Evolutionary conservation across 2,888 invertebrate species (phyloP), one percentile per base, ranked within the genome.

Genomic region (Drosophila maculinotata): DNA sequence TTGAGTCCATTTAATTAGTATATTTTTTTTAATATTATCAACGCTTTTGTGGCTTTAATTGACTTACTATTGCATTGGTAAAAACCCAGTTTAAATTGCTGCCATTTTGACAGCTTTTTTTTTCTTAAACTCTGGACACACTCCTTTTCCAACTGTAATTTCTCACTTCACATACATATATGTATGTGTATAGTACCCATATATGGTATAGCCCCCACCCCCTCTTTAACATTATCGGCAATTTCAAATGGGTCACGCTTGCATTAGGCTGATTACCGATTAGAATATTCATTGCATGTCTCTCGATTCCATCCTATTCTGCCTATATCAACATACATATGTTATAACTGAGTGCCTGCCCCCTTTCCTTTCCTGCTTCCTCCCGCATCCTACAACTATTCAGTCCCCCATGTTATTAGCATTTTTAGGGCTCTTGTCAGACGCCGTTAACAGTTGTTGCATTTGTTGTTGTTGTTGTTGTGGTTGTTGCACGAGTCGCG

Each of bases 221-320:
- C 1, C 5, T 2, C 5, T 17, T 17, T 42, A 33, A 12, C 33
- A 31, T 63, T 66, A 76, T 85, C 83, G 86, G 67, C 76, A 82
- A 79, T 80, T 86, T 85, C 67, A 85, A 76, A 73, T 85, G 70
- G 83, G 79, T 76, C 86, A 73, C 60, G 65, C 72, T 42, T 44
- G 23, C 14, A 28, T 17, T n/a, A 26, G 39, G 30, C 58, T 52
- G 30, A 45, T 60, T 63, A 47, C 23, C 33, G 48, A 41, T 69
- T 82, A 25, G 49, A 62, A 62, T 64, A 80, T 84, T 59, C 79
- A 33, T 75, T 65, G 51, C 79, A 57, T 73, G 74, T 65, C 41
- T 57, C 38, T 20, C 28, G 31, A 23, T 23, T 20, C 45, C 28
- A 7, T 9, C 0, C 14, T 28, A 25, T n/a, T 25, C 23, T 14